phyloP scores from a whole-genome alignment of 2,113 vertebrate species.

The Oreochromis tanganicae region DNA sequence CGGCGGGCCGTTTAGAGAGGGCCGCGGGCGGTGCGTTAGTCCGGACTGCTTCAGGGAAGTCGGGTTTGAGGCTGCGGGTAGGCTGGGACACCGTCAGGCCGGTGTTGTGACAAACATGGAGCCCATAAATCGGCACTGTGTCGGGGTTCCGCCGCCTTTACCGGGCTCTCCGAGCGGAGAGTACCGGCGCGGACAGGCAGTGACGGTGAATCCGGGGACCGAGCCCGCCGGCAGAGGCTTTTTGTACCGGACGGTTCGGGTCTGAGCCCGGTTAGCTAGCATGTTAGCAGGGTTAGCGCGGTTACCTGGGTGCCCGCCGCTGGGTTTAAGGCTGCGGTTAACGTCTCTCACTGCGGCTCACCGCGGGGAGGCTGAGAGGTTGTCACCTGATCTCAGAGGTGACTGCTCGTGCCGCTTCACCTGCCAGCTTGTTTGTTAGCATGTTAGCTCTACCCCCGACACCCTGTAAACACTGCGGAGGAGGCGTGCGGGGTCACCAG shows the following conservation, averaged over 20 bases:
- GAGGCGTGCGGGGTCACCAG: background rate
- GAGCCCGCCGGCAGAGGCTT: background rate
- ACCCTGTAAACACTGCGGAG: background rate
- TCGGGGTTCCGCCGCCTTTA: background rate
- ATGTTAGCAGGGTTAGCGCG: background rate
- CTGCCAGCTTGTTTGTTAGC: background rate
- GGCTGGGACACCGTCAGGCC: background rate
- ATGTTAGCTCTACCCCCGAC: background rate
- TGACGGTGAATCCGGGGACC: fast-evolving
- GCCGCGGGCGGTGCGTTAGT: fast-evolving
- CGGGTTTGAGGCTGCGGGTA: background rate
- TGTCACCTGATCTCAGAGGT: background rate
- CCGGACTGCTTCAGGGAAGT: background rate
- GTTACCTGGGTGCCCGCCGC: background rate
- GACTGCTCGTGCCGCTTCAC: background rate
- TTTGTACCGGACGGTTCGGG: background rate
- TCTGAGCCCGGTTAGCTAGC: background rate
- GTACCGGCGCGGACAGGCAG: background rate
- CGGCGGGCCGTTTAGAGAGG: fast-evolving
- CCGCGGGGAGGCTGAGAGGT: background rate
- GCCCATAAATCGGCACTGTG: background rate
- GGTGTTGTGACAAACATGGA: background rate
- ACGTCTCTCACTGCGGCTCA: background rate
- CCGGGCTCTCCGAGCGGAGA: background rate
- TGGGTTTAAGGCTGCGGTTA: background rate